A percentile compares a stretch with the other conserved stretches of the same genome.
Conservation (phyloP, 2,888 invertebrate species). For the Dioctria rufipes region DNA sequence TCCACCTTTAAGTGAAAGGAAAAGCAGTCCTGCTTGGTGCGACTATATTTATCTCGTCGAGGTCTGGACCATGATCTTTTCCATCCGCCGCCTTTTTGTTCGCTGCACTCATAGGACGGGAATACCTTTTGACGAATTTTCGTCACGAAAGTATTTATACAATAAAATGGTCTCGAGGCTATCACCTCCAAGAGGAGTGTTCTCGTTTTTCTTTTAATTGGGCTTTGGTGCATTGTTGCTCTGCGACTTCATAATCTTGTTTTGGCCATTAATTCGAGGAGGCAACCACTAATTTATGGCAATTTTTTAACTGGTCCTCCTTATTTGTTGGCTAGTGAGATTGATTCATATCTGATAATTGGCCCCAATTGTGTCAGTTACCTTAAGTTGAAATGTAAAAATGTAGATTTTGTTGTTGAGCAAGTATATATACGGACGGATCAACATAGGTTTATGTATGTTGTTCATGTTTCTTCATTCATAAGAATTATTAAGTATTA, state of each 20-base stretch:
- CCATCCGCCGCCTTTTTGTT: slow-evolving; percentile 2
- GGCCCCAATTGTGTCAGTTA: background rate
- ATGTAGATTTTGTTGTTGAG: too few species aligned
- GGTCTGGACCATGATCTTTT: slow-evolving; percentile 36
- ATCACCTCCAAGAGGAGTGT: slow-evolving; percentile 16
- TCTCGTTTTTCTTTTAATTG: slow-evolving; percentile 40
- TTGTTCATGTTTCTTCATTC: too few species aligned
- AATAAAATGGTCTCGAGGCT: too few species aligned
- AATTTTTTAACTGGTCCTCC: slow-evolving; percentile 11
- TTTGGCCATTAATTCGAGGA: slow-evolving; percentile 9
- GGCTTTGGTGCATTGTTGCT: slow-evolving; percentile 35
- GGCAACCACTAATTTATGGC: slow-evolving; percentile 34
- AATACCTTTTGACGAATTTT: slow-evolving; percentile 14
- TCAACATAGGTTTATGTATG: too few species aligned
- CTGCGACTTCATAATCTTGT: slow-evolving; percentile 3
- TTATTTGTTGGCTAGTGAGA: background rate
- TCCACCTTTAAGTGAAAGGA: slow-evolving; percentile 31
- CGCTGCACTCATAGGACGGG: background rate
- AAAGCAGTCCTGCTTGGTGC: slow-evolving; percentile 16
- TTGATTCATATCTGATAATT: background rate
- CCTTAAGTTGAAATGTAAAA: too few species aligned
- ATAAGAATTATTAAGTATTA: too few species aligned
- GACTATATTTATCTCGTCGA: background rate
- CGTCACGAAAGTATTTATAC: background rate
- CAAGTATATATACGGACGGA: too few species aligned